Base-by-base conservation (phyloP, 2,888 invertebrate species). In the Nasonia oneida region DNA sequence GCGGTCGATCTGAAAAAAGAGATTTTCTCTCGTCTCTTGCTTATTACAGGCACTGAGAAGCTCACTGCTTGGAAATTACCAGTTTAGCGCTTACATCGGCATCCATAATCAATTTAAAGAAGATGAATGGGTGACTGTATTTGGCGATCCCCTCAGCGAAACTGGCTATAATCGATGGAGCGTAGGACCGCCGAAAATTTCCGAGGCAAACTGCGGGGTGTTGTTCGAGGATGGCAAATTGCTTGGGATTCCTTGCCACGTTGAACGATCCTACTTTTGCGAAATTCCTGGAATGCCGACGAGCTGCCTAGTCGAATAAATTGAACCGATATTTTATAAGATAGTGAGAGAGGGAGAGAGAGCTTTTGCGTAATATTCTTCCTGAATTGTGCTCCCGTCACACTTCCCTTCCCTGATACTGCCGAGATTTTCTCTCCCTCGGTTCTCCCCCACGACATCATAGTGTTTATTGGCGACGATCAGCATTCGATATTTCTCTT, bases 91-190 rank as follows among this genome's bases (percentile, higher is more conserved):
- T 81, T 84, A 84, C 80, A 82, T 87, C 86, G 87, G 87, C 79
- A 87, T 87, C 84, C 87, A 87, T 82, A 85, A 87, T 87, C 86
- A 86, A 87, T 87, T 86, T 86, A 87, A 84, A 23, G 83, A 87
- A 86, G 87, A 86, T 84, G 84, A 85, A 86, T 87, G 86, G 87
- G 79, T 83, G 42, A 85, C 84, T 82, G 84, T 87, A 64, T 86
- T 86, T 84, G 86, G 84, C 78, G 87, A 86, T 84, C 79, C 86
- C 76, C 82, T 85, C 67, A n/a, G 50, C 75, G 84, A 84, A 79
- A 81, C 81, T 29, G 85, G 84, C 37, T 87, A 87, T 84, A 86
- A 86, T 87, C 85, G 82, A 86, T 87, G 87, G 87, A 85, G 80
- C 33, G 80, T 73, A 81, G 87, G 86, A 76, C 83, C 87, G 76